These are phyloP conservation scores for Platalea minor DNA, from an alignment of 2,797 vertebrate species.

Conservation along the genomic window DNA sequence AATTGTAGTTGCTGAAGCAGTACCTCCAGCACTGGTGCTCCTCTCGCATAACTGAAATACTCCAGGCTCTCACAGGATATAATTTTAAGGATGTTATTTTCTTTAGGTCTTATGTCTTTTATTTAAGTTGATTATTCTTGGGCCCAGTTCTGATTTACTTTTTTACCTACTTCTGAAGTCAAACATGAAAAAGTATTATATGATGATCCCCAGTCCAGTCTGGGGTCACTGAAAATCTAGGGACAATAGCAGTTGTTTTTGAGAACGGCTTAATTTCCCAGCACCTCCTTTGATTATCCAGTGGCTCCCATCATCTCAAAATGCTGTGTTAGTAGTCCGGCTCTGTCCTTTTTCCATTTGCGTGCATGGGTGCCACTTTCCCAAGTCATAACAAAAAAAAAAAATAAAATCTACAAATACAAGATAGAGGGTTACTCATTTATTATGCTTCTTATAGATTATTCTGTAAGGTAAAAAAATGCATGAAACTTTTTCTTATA, in stretches of 20 bases:
- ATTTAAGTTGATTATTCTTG: not conserved
- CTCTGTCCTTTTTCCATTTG: not conserved
- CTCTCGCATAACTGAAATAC: not conserved
- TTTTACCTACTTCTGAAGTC: not conserved
- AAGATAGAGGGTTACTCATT: not conserved
- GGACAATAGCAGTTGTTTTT: not conserved
- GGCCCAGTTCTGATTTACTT: not conserved
- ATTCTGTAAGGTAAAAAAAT: not conserved
- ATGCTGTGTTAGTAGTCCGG: too few relatives aligned
- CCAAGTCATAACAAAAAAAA: not conserved
- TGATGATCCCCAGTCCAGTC: not conserved
- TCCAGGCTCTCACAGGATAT: not conserved
- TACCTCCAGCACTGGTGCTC: not conserved
- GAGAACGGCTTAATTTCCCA: not conserved
- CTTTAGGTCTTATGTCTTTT: not conserved
- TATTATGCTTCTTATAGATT: not conserved
- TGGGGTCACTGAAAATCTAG: not conserved
- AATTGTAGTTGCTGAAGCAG: not conserved
- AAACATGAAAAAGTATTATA: not conserved
- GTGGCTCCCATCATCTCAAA: not conserved
- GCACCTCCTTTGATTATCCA: not conserved
- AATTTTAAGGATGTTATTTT: not conserved
- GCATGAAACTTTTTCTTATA: not conserved
- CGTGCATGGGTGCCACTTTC: accelerated
- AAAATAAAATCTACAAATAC: not conserved